A percentile compares a stretch with the other conserved stretches of the same genome.
Conservation (phyloP, 2,888 invertebrate genomes). For the Meghimatium bilineatum region DNA sequence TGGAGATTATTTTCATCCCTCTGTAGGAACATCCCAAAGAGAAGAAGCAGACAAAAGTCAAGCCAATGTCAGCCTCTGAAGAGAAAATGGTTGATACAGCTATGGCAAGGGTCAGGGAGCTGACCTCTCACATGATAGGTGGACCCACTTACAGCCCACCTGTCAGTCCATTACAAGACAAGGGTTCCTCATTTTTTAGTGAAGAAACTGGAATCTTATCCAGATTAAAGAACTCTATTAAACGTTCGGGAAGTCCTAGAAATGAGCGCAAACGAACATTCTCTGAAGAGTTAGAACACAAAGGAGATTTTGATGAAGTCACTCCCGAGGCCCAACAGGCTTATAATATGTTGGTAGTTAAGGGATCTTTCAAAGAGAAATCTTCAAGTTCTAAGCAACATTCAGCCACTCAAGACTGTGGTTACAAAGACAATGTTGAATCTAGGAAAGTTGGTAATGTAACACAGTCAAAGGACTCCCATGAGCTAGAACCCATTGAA, state of each 20-base stretch:
- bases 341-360: slow-evolving; percentile 94
- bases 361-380: slow-evolving; percentile 71
- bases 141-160: slow-evolving; percentile 51
- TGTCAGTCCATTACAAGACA: slow-evolving; percentile 49
- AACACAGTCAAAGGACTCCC: slow-evolving; percentile 26
- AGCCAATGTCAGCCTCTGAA: slow-evolving; percentile 95
- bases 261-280: slow-evolving; percentile 85
- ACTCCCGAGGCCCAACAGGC: slow-evolving; percentile 93
- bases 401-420: neutral
- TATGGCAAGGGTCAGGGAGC: slow-evolving; percentile 93
- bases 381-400: neutral
- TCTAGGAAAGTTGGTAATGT: neutral
- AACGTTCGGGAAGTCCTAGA: slow-evolving; percentile 80
- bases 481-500: slow-evolving; percentile 1
- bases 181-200: slow-evolving; percentile 52
- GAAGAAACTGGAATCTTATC: slow-evolving; percentile 61
- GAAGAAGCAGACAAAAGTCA: slow-evolving; percentile 80
- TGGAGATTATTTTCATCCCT: neutral
- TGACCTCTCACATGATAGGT: slow-evolving; percentile 80
- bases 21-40: slow-evolving; percentile 46
- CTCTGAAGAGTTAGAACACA: slow-evolving; percentile 84
- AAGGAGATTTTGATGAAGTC: slow-evolving; percentile 79
- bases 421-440: neutral
- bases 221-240: slow-evolving; percentile 67
- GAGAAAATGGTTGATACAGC: slow-evolving; percentile 84